A percentile compares a stretch with the other conserved stretches of the same genome.
Evolutionary conservation across 1,140 invertebrate species (phyloP).

Genomic region (Apis mellifera): Amel_HAv3.1 CM009945.2:5821501-5822000

Average conservation of each 20-base stretch:
- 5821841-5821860: slow-evolving; percentile 73
- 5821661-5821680: slow-evolving; percentile 52
- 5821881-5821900: slow-evolving; percentile 66
- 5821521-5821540: slow-evolving; percentile 72
- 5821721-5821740: slow-evolving; percentile 66
- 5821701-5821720: slow-evolving; percentile 67
- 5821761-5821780: slow-evolving; percentile 81
- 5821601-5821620: slow-evolving; percentile 63
- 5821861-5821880: slow-evolving; percentile 65
- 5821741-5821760: slow-evolving; percentile 65
- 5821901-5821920: slow-evolving; percentile 74
- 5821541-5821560: slow-evolving; percentile 67
- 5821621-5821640: slow-evolving; percentile 68
- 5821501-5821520: slow-evolving; percentile 78
- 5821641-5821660: slow-evolving; percentile 63
- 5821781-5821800: slow-evolving; percentile 69
- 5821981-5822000: slow-evolving; percentile 71
- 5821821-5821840: slow-evolving; percentile 76
- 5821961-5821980: slow-evolving; percentile 80
- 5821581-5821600: slow-evolving; percentile 55
- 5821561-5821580: slow-evolving; percentile 58
- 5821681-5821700: slow-evolving; percentile 67
- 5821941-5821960: slow-evolving; percentile 76
- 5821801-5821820: slow-evolving; percentile 73
- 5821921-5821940: slow-evolving; percentile 79